These are phyloP conservation scores for Chlorospingus semifuscus DNA, from an alignment of 2,797 vertebrate genomes.

Conservation along the genomic window DNA sequence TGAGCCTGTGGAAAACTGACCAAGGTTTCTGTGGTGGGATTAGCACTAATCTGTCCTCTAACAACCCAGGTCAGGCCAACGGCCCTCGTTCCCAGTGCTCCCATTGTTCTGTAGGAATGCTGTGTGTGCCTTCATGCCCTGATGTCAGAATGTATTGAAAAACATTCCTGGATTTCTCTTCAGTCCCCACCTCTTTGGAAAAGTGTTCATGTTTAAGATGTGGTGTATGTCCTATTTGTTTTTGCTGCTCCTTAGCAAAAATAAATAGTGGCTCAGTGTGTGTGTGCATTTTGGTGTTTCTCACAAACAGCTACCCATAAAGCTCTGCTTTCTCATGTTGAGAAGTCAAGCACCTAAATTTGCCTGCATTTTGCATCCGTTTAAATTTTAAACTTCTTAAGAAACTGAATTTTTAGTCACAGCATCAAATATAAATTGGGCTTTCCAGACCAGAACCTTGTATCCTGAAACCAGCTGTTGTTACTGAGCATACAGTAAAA, in stretches of 20 bases:
- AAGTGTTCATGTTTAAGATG: slow-evolving; percentile 56
- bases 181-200: slow-evolving; percentile 32
- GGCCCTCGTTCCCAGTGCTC: slow-evolving; percentile 60
- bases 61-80: slow-evolving; percentile 50
- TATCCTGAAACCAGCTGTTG: not conserved
- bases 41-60: slow-evolving; percentile 74
- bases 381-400: not conserved
- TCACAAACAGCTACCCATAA: slow-evolving; percentile 40
- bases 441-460: not conserved
- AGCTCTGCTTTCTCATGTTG: slow-evolving; percentile 56
- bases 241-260: slow-evolving; percentile 61
- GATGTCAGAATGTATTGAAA: slow-evolving; percentile 56
- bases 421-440: not conserved
- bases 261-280: slow-evolving; percentile 46
- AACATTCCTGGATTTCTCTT: slow-evolving; percentile 55
- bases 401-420: not conserved
- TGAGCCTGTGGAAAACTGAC: slow-evolving; percentile 53
- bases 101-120: slow-evolving; percentile 74
- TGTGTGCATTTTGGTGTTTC: slow-evolving; percentile 53
- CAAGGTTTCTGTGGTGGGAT: slow-evolving; percentile 76
- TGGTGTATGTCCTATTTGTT: slow-evolving; percentile 62
- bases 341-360: slow-evolving; percentile 45
- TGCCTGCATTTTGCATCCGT: not conserved
- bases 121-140: slow-evolving; percentile 78
- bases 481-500: not conserved